Evolutionary conservation across 2,888 invertebrate genomes (phyloP), one percentile per base, ranked within the genome.

Genomic region (Byasa hedistus): DNA sequence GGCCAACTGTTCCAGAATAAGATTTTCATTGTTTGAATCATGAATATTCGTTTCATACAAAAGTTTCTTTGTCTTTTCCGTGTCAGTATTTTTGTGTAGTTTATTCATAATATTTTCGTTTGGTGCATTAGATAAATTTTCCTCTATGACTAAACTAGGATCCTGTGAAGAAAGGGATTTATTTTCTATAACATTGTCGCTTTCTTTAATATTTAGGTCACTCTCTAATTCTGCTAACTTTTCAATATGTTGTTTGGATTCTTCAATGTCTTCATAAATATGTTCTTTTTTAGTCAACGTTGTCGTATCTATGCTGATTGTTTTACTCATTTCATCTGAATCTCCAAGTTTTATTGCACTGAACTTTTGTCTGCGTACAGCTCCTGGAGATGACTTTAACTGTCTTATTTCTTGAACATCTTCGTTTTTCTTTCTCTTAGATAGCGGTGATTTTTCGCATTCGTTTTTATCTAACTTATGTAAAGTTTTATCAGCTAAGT

Each of bases 211-310:
- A 19, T 76, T 75, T 54, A 71, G 69, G 55, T 71, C 66, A 68
- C 86, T 87, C 64, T 91, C 85, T 12, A 89, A 86, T 65, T 92
- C 80, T 64, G 82, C 83, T 74, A 23, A 24, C 48, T 92, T 93
- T 69, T 87, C 88, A 2, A 69, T 68, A 70, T 89, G 81, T 52
- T 79, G 75, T 77, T 85, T 85, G 17, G 84, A 81, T 72, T 89
- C 87, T 69, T 92, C 93, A 71, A 94, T 94, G 69, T 94, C 94
- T 83, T 94, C 94, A 71, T 94, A 94, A 68, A 94, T 93, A 76
- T 94, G 94, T 70, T 94, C 94, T 72, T 93, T 92, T 75, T 92
- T 88, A 67, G 92, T 87, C 7, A 89, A 86, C 3, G 86, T 83
- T 59, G 91, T 87, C n/a, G 88, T 86, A 51, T 92, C 92, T 32